Conservation (phyloP, 2,797 vertebrate genomes). For the Bradypus variegatus region DNA sequence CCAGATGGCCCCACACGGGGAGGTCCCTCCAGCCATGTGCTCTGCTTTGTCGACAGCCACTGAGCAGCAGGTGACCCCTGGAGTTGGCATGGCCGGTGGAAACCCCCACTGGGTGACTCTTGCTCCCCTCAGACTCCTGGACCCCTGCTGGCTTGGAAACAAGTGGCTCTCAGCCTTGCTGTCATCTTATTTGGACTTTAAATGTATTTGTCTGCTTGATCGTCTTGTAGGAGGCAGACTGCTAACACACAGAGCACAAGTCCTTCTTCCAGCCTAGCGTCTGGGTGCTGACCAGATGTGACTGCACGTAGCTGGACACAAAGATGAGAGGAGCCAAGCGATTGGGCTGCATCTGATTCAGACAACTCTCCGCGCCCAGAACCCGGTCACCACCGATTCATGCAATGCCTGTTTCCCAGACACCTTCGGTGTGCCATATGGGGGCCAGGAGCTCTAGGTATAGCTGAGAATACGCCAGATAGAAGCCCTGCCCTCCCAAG, state of each 20-base stretch:
- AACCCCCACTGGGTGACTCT: background rate
- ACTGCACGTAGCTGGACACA: background rate
- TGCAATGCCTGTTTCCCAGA: fast-evolving
- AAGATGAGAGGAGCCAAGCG: background rate
- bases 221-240: background rate
- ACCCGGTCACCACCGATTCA: background rate
- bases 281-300: background rate
- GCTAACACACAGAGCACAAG: background rate
- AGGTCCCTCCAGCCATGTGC: fast-evolving
- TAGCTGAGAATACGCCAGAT: background rate
- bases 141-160: background rate
- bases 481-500: background rate
- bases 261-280: background rate
- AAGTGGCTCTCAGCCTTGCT: background rate
- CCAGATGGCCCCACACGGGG: background rate
- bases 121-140: background rate
- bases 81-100: background rate
- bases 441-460: fast-evolving
- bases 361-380: background rate
- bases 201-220: background rate
- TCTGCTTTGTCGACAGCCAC: no score
- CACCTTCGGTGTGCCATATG: background rate
- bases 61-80: background rate
- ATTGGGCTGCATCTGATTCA: fast-evolving
- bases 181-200: background rate